Conservation (phyloP, 2,797 vertebrate species). For the Peromyscus eremicus region DNA sequence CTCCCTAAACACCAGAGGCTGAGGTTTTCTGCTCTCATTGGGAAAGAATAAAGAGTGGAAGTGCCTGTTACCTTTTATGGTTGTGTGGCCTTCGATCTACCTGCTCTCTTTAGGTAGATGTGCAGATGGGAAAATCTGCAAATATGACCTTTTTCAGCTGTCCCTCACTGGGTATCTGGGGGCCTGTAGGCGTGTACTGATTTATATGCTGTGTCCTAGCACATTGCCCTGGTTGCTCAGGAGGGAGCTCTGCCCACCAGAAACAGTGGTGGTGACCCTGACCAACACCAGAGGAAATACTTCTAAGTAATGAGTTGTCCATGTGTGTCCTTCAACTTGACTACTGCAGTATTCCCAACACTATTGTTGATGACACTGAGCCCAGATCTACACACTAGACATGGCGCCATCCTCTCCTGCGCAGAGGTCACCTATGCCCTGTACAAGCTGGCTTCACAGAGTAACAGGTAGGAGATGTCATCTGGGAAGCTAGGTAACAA, state of each 20-base stretch:
- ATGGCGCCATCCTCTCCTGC: conserved; percentile 96
- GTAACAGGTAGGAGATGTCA: conserved; percentile 90
- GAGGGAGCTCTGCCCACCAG: not conserved
- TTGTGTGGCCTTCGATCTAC: not conserved
- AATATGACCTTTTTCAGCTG: not conserved
- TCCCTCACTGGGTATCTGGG: not conserved
- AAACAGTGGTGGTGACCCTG: not conserved
- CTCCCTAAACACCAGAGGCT: not conserved
- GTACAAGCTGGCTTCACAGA: conserved; percentile 89
- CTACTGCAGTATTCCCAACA: conserved; percentile 92
- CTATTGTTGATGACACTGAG: conserved; percentile 92
- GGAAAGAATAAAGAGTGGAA: not conserved
- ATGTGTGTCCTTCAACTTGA: not conserved
- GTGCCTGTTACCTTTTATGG: too few species aligned
- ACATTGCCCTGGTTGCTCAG: not conserved
- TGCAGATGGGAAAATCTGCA: not conserved
- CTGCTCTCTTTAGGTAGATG: not conserved
- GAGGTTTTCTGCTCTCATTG: not conserved
- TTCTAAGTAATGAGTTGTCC: not conserved
- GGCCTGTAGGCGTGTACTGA: not conserved
- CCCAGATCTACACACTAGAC: conserved; percentile 93
- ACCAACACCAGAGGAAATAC: not conserved
- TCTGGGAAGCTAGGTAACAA: conserved; percentile 67
- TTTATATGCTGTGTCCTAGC: not conserved
- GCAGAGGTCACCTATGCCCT: conserved; percentile 95